Percentiles rank a stretch among this genome's conserved stretches.
These are phyloP conservation scores for Helarctos malayanus DNA, from an alignment of 2,797 vertebrate species.

Conservation along the genomic window DNA sequence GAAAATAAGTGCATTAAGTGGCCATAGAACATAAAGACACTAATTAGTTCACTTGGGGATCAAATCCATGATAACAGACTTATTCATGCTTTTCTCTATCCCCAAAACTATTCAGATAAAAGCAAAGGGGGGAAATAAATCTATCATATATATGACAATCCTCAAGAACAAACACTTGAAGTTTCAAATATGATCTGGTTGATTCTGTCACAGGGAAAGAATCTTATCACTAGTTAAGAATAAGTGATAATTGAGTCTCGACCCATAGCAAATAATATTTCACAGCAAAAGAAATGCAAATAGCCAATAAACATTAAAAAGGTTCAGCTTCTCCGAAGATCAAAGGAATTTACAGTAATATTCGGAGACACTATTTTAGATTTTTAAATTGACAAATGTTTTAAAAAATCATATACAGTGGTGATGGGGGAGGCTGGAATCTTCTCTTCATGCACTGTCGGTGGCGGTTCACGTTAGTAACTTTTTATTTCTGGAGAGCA, in stretches of 20 bases:
- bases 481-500: conserved; percentile 1
- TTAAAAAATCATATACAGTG: neutral
- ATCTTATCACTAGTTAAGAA: conserved; percentile 67
- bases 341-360: conserved; percentile 33
- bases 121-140: conserved; percentile 81
- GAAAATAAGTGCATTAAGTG: conserved; percentile 86
- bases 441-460: neutral
- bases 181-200: conserved; percentile 82
- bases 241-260: conserved; percentile 72
- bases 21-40: conserved; percentile 85
- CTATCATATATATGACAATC: conserved; percentile 83
- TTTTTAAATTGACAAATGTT: conserved; percentile 3
- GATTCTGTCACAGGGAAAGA: conserved; percentile 76
- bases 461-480: neutral
- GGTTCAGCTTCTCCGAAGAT: conserved; percentile 24
- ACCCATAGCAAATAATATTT: conserved; percentile 68
- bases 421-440: neutral
- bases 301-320: conserved; percentile 54
- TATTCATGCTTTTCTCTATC: conserved; percentile 84
- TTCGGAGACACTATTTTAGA: conserved; percentile 44
- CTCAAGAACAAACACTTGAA: conserved; percentile 81
- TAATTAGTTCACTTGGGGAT: conserved; percentile 87
- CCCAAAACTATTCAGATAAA: conserved; percentile 84
- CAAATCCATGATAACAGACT: conserved; percentile 84
- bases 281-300: conserved; percentile 71